Percentiles rank a stretch among this genome's conserved stretches.
These are phyloP conservation scores for Knipowitschia caucasica DNA, from an alignment of 2,797 vertebrate genomes.

Conservation along the genomic window DNA sequence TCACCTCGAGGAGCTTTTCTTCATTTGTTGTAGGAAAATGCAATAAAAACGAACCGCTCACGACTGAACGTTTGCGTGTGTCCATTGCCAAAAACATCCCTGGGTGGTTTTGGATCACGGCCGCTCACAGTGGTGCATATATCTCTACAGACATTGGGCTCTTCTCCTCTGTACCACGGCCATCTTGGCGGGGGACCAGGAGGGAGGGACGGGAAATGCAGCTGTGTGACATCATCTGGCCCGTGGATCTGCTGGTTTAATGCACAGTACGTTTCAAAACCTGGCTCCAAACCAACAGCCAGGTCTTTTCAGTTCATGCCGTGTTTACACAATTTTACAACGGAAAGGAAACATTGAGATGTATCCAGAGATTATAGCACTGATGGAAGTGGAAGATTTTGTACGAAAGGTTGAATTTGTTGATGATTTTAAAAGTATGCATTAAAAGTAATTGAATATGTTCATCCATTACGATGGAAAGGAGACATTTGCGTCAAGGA, in stretches of 20 bases:
- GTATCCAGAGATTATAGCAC: neutral
- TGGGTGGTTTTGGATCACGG: constrained; percentile 20
- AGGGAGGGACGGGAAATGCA: constrained; percentile 13
- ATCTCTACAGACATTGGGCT: constrained; percentile 11
- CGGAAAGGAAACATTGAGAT: constrained; percentile 2
- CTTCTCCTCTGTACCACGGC: constrained; percentile 13
- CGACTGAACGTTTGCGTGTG: neutral
- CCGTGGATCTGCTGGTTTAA: constrained; percentile 28
- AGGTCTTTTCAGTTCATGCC: constrained; percentile 12
- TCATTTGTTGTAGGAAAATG: too few relatives aligned
- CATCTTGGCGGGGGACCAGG: constrained; percentile 30
- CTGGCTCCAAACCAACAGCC: constrained; percentile 27
- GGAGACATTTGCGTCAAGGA: neutral
- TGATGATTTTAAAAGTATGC: constrained; percentile 1
- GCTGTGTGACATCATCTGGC: constrained; percentile 51
- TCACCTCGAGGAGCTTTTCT: too few relatives aligned
- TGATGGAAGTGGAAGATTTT: neutral
- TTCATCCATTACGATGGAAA: constrained; percentile 1
- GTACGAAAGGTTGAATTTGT: neutral
- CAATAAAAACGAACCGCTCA: too few relatives aligned
- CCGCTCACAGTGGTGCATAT: constrained; percentile 13
- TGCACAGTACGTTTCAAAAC: constrained; percentile 29
- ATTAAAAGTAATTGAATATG: constrained; percentile 11
- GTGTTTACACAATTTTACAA: constrained; percentile 2
- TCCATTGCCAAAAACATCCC: neutral